Evolutionary conservation across 2,797 vertebrate species (phyloP), one percentile per base, ranked within the genome.

Genomic region (Arnoldichthys spilopterus): DNA sequence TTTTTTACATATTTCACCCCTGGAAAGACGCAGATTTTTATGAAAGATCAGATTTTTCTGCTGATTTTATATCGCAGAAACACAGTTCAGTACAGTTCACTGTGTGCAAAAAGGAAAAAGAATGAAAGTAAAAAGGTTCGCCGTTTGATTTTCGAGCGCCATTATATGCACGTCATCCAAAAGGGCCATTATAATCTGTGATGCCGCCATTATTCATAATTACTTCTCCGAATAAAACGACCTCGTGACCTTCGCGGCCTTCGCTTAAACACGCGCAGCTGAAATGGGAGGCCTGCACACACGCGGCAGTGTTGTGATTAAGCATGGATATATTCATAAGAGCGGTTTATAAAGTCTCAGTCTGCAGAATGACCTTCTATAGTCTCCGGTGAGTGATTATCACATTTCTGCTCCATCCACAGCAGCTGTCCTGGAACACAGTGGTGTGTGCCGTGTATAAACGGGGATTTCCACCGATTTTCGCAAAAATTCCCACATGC

Each of bases 331-430:
- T 51, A 71, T 63, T 62, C 56, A 69, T 72, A 78, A 32, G 26
- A 51, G 67, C 5, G 45, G 13, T 62, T 61, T 51, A 43, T 45
- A n/a, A n/a, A 76, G 70, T 20, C 67, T 11, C 68, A 67, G 64
- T 71, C 63, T 47, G 45, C 73, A 43, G 45, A 22, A 71, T 86
- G 73, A 82, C 76, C 49, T 74, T 76, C 51, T 78, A 30, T 18
- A 53, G 67, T 53, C 68, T 40, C 34, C 64, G 45, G 40, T 51
- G 68, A 59, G 70, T 51, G 9, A 78, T 85, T 73, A 73, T 58
- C 28, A 47, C 49, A 78, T 67, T 64, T 28, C 16, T 40, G 58
- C 20, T 1, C 26, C 12, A 24, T 51, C 26, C 75, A 66, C 16
- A 20, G 37, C 53, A 56, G 30, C 43, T 49, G 61, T 7, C 22